Base-by-base conservation (phyloP, 2,888 invertebrate species). In the Trissolcus brochymenae region DNA sequence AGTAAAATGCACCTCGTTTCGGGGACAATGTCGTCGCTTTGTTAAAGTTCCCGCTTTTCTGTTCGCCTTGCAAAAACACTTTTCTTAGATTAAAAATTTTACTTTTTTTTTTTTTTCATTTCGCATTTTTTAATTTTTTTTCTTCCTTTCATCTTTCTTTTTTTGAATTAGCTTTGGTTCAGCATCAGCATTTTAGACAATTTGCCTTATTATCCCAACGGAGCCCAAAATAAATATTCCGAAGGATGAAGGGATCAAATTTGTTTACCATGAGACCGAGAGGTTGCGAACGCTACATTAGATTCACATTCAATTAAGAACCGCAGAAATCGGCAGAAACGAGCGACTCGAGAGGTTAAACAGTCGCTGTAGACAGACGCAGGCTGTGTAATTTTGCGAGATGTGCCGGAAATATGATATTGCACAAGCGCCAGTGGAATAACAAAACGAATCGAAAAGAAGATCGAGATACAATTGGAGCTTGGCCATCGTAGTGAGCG, bases 401-500 rank as follows among this genome's bases (percentile, higher is more conserved):
- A 35, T 35, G 35, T 71, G 55, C 25, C 25, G 67, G 67, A 50
- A 57, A 62, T 67, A 41, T 46, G n/a, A 16, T 46, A 67, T 17
- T 72, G 54, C 60, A 50, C 51, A 68, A 68, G 55, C 35, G 35
- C 35, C 35, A 35, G 35, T 11, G 35, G 35, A 35, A 35, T 14
- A 29, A 25, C 60, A 71, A 53, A 72, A 77, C 77, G 75, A 83
- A 80, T 83, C 81, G 81, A 51, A 79, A 72, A 68, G 65, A 67
- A 57, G 81, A 81, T 81, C 81, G 80, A 81, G 79, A 84, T 84
- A 85, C 87, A 86, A 87, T 88, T 88, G 88, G 88, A 88, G 84
- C 80, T 79, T 79, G 81, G 88, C 88, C 88, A 88, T 87, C 81
- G 78, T 79, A 77, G 82, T 86, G 87, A 88, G 84, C 82, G 87